Percentiles rank a stretch among this genome's conserved stretches.
phyloP scores from a whole-genome alignment of 2,888 invertebrate genomes.

The Heliothis peltigera region DNA sequence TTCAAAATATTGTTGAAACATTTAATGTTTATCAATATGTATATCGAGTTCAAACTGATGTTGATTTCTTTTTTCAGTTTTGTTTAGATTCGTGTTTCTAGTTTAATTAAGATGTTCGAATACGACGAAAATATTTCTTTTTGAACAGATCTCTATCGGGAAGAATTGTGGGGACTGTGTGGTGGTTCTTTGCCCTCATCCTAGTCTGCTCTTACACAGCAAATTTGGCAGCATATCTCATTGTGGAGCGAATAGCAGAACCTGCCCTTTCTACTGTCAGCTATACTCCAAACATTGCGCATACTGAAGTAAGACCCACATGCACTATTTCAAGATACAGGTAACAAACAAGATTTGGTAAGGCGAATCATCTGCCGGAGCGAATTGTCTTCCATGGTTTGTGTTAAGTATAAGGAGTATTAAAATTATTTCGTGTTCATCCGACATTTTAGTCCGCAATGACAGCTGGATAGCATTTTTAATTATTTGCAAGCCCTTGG shows the following conservation, averaged over 20 bases:
- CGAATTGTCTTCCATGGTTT: constrained; percentile 66
- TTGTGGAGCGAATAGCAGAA: constrained; percentile 98
- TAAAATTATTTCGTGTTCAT: background rate
- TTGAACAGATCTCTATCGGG: constrained; percentile 94
- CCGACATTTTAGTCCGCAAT: background rate
- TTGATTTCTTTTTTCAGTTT: too few relatives aligned
- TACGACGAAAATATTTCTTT: background rate
- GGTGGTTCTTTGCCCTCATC: constrained; percentile 99
- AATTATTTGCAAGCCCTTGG: background rate
- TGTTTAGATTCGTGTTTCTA: too few relatives aligned
- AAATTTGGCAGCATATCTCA: constrained; percentile 99
- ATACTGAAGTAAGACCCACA: constrained; percentile 94
- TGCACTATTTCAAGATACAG: constrained; percentile 75
- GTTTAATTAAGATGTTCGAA: too few relatives aligned
- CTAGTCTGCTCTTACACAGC: constrained; percentile 99
- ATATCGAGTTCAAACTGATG: too few relatives aligned
- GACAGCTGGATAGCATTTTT: background rate
- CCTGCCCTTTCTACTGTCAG: constrained; percentile 92
- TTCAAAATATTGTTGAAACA: background rate
- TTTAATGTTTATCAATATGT: background rate
- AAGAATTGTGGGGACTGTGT: constrained; percentile 98
- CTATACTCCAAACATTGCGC: constrained; percentile 96
- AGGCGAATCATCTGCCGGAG: constrained; percentile 67
- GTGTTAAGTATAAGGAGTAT: background rate
- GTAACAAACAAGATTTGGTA: constrained; percentile 73